phyloP scores from a whole-genome alignment of 2,113 vertebrate species.

The Diadophis punctatus region DNA sequence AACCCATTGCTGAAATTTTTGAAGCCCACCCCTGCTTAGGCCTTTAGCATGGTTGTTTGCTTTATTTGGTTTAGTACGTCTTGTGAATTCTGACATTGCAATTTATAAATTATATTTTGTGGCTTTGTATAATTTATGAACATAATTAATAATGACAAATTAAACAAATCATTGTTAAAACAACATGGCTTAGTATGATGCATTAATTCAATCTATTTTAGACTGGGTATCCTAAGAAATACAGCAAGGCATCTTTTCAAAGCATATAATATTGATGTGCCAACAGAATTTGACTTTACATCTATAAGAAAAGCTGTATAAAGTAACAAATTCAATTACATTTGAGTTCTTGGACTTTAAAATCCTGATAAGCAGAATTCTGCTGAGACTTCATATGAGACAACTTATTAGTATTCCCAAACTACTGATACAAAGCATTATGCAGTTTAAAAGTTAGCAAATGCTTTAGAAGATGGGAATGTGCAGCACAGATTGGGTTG shows the following conservation, averaged over 20 bases:
- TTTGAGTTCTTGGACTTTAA: neutral
- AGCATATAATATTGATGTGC: neutral
- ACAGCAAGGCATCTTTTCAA: neutral
- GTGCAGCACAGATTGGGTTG: neutral
- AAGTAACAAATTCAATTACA: neutral
- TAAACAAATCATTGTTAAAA: neutral
- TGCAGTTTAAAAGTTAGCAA: slow-evolving; percentile 20
- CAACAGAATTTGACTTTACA: neutral
- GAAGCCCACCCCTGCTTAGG: neutral
- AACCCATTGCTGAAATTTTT: no score
- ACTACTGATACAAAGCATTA: neutral
- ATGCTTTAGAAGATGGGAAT: slow-evolving; percentile 27
- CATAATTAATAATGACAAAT: neutral
- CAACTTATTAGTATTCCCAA: slow-evolving; percentile 15
- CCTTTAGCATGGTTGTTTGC: neutral
- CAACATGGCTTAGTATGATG: neutral
- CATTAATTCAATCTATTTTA: neutral
- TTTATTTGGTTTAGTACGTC: neutral
- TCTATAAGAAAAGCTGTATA: neutral
- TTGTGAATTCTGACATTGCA: neutral
- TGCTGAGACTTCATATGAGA: neutral
- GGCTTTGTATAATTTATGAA: neutral
- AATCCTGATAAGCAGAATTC: neutral
- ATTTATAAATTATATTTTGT: neutral
- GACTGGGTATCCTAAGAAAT: neutral